These are phyloP conservation scores for Platycnemis pennipes DNA, from an alignment of 2,888 invertebrate genomes.

Conservation along the genomic window DNA sequence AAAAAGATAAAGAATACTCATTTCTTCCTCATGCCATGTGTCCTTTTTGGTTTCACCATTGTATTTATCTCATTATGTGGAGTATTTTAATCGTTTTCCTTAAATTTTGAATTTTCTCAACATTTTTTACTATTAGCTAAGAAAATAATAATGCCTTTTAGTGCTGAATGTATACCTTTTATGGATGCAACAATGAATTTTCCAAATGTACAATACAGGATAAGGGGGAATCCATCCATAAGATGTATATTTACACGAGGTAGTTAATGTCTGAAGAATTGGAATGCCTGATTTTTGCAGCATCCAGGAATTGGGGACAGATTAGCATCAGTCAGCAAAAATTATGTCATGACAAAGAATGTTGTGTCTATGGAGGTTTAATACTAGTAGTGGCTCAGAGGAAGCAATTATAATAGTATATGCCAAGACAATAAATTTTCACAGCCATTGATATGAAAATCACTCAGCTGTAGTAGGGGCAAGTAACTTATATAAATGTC, in stretches of 20 bases:
- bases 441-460: constrained; percentile 33
- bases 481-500: not conserved
- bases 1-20: not conserved
- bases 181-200: constrained; percentile 37
- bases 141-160: constrained; percentile 59
- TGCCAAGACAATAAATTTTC: constrained; percentile 65
- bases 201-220: not conserved
- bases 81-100: not conserved
- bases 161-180: not conserved
- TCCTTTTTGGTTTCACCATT: not conserved
- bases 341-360: not conserved
- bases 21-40: not conserved
- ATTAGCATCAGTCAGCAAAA: constrained; percentile 17
- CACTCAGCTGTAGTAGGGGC: not conserved
- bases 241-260: not conserved
- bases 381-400: not conserved
- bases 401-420: constrained; percentile 28
- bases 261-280: constrained; percentile 4
- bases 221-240: not conserved
- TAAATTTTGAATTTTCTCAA: not conserved
- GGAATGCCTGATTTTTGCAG: not conserved
- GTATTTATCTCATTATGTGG: not conserved
- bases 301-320: not conserved
- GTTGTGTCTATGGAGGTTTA: not conserved
- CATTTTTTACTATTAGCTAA: constrained; percentile 33